Evolutionary conservation across 2,888 invertebrate species (phyloP).

Genomic region (Coleophora deauratella): DNA sequence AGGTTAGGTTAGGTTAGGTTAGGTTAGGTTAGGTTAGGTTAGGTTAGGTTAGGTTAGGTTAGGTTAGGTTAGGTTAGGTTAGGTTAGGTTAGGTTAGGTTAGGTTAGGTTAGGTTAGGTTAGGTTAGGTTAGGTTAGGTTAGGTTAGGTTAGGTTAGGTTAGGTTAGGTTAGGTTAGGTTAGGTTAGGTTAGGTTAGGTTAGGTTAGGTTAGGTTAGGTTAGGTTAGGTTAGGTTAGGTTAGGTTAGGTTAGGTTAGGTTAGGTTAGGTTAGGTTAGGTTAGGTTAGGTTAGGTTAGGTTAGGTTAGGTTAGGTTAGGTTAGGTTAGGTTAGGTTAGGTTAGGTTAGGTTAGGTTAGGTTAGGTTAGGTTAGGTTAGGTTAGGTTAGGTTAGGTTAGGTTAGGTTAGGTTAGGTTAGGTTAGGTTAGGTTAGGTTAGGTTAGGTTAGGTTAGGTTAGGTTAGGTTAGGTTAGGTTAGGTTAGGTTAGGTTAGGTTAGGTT

Average conservation of each 20-base stretch:
- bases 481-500: slow-evolving; percentile 14
- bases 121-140: slow-evolving; percentile 8
- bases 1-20: slow-evolving; percentile 1
- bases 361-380: slow-evolving; percentile 11
- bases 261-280: slow-evolving; percentile 7
- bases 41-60: slow-evolving; percentile 9
- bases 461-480: slow-evolving; percentile 13
- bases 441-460: no score
- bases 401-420: slow-evolving; percentile 9
- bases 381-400: slow-evolving; percentile 12
- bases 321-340: slow-evolving; percentile 12
- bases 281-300: slow-evolving; percentile 14
- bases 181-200: slow-evolving; percentile 10
- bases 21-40: slow-evolving; percentile 12
- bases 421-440: no score
- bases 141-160: slow-evolving; percentile 12
- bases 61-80: slow-evolving; percentile 13
- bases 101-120: slow-evolving; percentile 4
- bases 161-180: slow-evolving; percentile 16
- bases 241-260: slow-evolving; percentile 6
- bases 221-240: slow-evolving; percentile 8
- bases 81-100: slow-evolving; percentile 10
- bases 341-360: slow-evolving; percentile 9
- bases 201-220: slow-evolving; percentile 12
- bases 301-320: slow-evolving; percentile 7